These are phyloP conservation scores for Artemisiospiza belli DNA, from an alignment of 2,113 vertebrate genomes.

Conservation along the genomic window DNA sequence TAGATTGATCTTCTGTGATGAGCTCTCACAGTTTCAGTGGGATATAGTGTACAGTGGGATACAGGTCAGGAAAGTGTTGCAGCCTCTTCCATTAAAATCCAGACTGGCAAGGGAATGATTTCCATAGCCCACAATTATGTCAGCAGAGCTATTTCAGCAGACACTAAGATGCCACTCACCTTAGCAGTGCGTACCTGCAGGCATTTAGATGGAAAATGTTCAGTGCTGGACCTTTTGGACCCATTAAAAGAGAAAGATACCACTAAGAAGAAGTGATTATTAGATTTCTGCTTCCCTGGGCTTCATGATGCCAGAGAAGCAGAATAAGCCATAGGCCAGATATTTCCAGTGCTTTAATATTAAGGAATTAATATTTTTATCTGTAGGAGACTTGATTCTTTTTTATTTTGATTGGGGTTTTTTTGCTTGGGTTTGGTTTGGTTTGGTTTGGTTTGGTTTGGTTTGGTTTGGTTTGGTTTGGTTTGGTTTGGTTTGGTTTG, in stretches of 20 bases:
- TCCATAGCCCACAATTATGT: not conserved
- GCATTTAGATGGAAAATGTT: not conserved
- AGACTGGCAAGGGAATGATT: not conserved
- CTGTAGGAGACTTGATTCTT: not conserved
- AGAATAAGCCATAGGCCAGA: not conserved
- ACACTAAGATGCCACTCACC: not conserved
- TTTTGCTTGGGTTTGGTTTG: not conserved
- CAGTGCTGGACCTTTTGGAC: fast-evolving
- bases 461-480: no score
- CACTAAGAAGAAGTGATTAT: not conserved
- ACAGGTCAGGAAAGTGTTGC: not conserved
- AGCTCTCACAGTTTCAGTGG: not conserved
- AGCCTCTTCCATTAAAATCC: not conserved
- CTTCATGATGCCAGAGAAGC: not conserved
- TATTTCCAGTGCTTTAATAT: not conserved
- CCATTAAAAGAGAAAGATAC: not conserved
- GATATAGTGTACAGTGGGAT: not conserved
- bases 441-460: not conserved
- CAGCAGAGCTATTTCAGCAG: not conserved
- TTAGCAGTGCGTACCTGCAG: not conserved
- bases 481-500: not conserved
- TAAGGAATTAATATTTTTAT: not conserved
- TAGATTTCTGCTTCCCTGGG: not conserved
- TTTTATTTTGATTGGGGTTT: not conserved
- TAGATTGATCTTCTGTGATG: not conserved